A percentile compares a stretch with the other conserved stretches of the same genome.
phyloP scores from a whole-genome alignment of 1,140 invertebrate species.

The Diplogasteroides magnus region DNA sequence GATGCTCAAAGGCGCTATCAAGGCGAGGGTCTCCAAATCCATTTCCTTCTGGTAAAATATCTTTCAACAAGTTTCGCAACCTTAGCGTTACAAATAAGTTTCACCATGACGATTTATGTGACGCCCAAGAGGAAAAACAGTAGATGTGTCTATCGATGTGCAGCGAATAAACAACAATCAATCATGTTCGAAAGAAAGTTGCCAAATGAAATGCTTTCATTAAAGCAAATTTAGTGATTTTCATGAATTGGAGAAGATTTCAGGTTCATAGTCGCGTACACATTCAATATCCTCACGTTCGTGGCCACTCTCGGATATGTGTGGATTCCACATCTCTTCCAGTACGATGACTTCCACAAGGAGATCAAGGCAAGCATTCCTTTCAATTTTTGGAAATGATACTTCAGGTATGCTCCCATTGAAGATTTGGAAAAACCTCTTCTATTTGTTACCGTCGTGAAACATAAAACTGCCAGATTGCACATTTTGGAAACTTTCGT shows the following conservation, averaged over 20 bases:
- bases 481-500: background rate
- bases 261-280: constrained; percentile 24
- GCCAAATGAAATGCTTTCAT: too few species aligned
- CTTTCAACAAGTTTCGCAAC: background rate
- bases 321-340: constrained; percentile 22
- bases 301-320: constrained; percentile 23
- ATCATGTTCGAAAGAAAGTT: too few species aligned
- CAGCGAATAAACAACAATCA: too few species aligned
- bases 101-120: too few species aligned
- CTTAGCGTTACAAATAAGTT: too few species aligned
- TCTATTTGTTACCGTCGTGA: too few species aligned
- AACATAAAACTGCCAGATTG: background rate
- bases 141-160: too few species aligned
- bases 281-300: constrained; percentile 26
- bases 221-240: too few species aligned
- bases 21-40: constrained; percentile 16
- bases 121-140: too few species aligned
- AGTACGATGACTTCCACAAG: constrained; percentile 23
- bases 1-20: constrained; percentile 25
- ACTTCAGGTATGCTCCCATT: background rate
- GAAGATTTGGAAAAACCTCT: background rate
- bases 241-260: background rate
- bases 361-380: constrained; percentile 17
- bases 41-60: background rate
- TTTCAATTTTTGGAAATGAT: background rate